Base-by-base conservation (phyloP, 2,113 vertebrate species). In the Emydocephalus ijimae region DNA sequence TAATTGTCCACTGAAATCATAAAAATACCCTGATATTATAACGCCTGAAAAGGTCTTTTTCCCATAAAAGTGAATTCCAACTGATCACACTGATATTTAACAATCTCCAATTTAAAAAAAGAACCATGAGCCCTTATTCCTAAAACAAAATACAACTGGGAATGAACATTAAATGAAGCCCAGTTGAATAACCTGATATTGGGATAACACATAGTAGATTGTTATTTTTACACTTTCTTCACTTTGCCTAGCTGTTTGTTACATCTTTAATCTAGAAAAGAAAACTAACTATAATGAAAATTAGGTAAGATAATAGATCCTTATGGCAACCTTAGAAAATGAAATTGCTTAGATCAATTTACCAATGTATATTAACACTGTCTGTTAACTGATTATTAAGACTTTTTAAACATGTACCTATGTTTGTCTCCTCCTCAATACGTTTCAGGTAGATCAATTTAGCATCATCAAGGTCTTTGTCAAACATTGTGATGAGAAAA, bases 401-500 rank as follows among this genome's bases (percentile, higher is more conserved):
- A 39, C 18, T 43, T 81, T 81, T 43, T 43, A 81, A 43, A 43
- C 26, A 94, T 96, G 3, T 96, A 99, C 99, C 98, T 0, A 95
- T 95, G 50, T 98, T 94, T 90, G 94, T 94, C 90, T 97, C 97
- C 24, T 96, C 93, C 64, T 96, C 97, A 57, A 97, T 92, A 57
- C 97, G 98, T 92, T 95, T 95, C 94, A 74, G 94, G 93, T 97
- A 98, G 94, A 99, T 97, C 50, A 96, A 23, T 96, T 97, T 98
- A 54, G 98, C 98, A 0, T 94, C 93, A 89, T 98, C 98, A 94
- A 99, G 96, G 55, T 99, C 98, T 92, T 92, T 90, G 92, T 95
- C 98, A 95, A 99, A 98, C 98, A 97, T 98, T 88, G 90, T 93
- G 87, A 99, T 95, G 8, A 99, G 98, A 5, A 93, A 55, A 0